A percentile compares a stretch with the other conserved stretches of the same genome.
Conservation (phyloP, 1,140 invertebrate genomes). For the Aphelenchoides besseyi region DNA sequence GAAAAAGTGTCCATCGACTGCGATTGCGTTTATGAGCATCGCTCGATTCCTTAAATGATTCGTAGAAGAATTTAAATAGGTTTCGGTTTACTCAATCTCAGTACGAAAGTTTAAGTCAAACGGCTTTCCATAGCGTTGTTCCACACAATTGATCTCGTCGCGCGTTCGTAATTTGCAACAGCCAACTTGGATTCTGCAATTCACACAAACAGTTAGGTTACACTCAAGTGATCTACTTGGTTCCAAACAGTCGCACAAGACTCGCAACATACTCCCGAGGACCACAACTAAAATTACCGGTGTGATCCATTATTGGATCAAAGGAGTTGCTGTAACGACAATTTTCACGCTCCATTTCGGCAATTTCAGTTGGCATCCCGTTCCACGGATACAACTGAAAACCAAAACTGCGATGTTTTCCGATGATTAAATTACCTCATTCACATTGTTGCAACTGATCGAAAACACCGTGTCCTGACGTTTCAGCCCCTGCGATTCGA, state of each 20-base stretch:
- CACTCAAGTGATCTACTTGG: conserved; percentile 49
- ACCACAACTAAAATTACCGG: conserved; percentile 44
- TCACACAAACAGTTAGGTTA: not conserved
- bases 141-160: conserved; percentile 52
- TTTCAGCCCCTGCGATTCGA: conserved; percentile 59
- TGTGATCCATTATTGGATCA: conserved; percentile 54
- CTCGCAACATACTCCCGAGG: conserved; percentile 57
- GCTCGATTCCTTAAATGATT: conserved; percentile 34
- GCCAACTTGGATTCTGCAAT: conserved; percentile 59
- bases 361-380: conserved; percentile 54
- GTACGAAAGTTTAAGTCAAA: conserved; percentile 47
- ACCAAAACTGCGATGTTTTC: too few relatives aligned
- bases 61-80: not conserved
- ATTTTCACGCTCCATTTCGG: conserved; percentile 55
- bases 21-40: conserved; percentile 47
- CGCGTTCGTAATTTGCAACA: conserved; percentile 55
- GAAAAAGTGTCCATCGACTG: conserved; percentile 41
- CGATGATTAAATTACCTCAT: conserved; percentile 47
- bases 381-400: conserved; percentile 58
- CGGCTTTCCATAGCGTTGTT: conserved; percentile 51
- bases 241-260: conserved; percentile 54
- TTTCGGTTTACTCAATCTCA: conserved; percentile 52
- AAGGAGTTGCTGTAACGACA: conserved; percentile 56
- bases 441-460: conserved; percentile 53
- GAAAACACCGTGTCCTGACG: conserved; percentile 59